Evolutionary conservation across 2,888 invertebrate species (phyloP), one percentile per base, ranked within the genome.

Genomic region (Eupithecia subfuscata): DNA sequence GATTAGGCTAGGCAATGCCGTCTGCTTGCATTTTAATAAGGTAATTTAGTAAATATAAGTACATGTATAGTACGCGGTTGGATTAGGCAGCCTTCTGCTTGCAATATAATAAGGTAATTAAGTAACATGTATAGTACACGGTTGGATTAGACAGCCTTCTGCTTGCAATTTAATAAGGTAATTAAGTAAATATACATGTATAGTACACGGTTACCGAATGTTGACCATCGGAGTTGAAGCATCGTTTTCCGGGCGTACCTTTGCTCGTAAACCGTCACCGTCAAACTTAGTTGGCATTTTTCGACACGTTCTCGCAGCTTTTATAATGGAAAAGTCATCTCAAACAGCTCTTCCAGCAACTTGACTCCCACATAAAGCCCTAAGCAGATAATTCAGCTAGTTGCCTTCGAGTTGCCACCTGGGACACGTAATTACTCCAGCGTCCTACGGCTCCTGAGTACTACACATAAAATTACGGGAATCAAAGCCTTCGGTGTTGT

Each of bases 341-440:
- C 45, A 18, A 71, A 60, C 8, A 78, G 75, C 85, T 60, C 83
- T 82, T 88, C 84, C 74, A 87, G 85, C 14, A 60, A 22, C 52
- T 22, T 84, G 82, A 69, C 69, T 86, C 85, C 43, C 73, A 82
- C 82, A 85, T 85, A 85, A 88, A 90, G 85, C 89, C 90, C 87
- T 90, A 90, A 91, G 90, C 89, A 90, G 92, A 92, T 92, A 92
- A 91, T 91, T 90, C 90, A 86, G 89, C 88, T 89, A 89, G 91
- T 91, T 89, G 87, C 88, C 87, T 88, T 83, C 77, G 86, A 91
- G 87, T 89, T 88, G 90, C 89, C 92, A 92, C 92, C 91, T 92
- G 93, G 91, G 93, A 82, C 88, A 75, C 85, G 89, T 92, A 92
- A 92, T 92, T 92, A 90, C 89, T 85, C 82, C 86, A 86, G 88